These are phyloP conservation scores for Erebia aethiops DNA, from an alignment of 2,888 invertebrate genomes.

Conservation along the genomic window DNA sequence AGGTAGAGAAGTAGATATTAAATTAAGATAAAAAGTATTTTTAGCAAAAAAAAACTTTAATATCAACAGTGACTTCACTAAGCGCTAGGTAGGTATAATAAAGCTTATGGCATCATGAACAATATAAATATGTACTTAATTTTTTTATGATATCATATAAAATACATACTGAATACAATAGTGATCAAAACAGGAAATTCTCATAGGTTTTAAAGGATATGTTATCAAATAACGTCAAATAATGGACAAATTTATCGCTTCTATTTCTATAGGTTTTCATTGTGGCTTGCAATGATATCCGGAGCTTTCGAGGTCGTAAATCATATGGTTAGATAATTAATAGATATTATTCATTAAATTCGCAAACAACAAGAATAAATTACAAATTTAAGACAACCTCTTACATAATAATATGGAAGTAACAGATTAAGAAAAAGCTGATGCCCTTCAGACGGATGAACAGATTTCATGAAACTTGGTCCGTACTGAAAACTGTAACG, in stretches of 20 bases:
- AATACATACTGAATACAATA: not conserved
- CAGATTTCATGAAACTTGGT: too few species aligned
- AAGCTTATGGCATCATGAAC: not conserved
- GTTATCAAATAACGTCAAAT: conserved; percentile 22
- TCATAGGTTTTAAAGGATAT: conserved; percentile 14
- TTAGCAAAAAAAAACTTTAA: too few species aligned
- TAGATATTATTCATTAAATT: too few species aligned
- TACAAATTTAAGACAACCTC: too few species aligned
- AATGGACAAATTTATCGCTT: conserved; percentile 37
- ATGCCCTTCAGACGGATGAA: too few species aligned
- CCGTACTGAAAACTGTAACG: too few species aligned
- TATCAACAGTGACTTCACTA: not conserved
- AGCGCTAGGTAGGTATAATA: not conserved
- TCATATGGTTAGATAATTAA: too few species aligned
- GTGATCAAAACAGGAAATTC: conserved; percentile 42
- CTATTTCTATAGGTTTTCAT: conserved; percentile 32
- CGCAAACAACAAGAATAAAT: too few species aligned
- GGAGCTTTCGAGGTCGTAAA: conserved; percentile 33
- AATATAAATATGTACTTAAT: not conserved
- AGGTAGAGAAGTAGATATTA: too few species aligned
- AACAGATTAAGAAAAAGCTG: too few species aligned
- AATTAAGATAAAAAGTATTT: too few species aligned
- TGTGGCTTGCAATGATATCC: conserved; percentile 36
- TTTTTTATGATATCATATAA: not conserved
- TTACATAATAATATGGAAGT: too few species aligned